phyloP scores from a whole-genome alignment of 2,888 invertebrate species.

The Ormyrus rosae region DNA sequence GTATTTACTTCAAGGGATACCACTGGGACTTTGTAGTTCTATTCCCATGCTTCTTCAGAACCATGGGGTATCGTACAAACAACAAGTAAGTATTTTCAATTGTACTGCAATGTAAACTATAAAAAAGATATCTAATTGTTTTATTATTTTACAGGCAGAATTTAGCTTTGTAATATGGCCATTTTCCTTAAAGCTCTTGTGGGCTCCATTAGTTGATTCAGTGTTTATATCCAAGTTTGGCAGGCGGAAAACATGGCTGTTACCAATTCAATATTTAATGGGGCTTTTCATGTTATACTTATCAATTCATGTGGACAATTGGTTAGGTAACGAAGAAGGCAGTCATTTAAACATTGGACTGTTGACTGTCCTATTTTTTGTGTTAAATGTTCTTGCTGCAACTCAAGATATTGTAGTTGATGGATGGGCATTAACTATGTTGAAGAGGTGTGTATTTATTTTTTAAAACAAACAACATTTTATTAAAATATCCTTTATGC shows the following conservation, averaged over 20 bases:
- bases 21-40: slow-evolving; percentile 94
- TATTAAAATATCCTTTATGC: background rate
- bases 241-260: slow-evolving; percentile 95
- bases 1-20: slow-evolving; percentile 96
- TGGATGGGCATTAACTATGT: slow-evolving; percentile 99
- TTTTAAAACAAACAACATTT: slow-evolving; percentile 7
- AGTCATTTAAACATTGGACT: slow-evolving; percentile 83
- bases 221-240: slow-evolving; percentile 90
- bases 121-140: slow-evolving; percentile 8
- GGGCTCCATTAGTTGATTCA: slow-evolving; percentile 99
- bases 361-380: slow-evolving; percentile 91
- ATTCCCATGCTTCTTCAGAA: slow-evolving; percentile 97
- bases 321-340: slow-evolving; percentile 83
- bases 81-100: slow-evolving; percentile 81
- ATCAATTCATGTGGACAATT: slow-evolving; percentile 85
- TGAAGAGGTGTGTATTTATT: slow-evolving; percentile 83
- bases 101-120: background rate
- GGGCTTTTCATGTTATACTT: slow-evolving; percentile 93
- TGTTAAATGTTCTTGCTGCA: slow-evolving; percentile 96
- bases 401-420: slow-evolving; percentile 99
- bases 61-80: slow-evolving; percentile 93
- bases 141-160: slow-evolving; percentile 82
- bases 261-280: slow-evolving; percentile 94
- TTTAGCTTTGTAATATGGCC: slow-evolving; percentile 97
- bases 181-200: slow-evolving; percentile 92